Evolutionary conservation across 1,140 invertebrate genomes (phyloP), one percentile per base, ranked within the genome.

Genomic region (Propsilocerus akamusi): DNA sequence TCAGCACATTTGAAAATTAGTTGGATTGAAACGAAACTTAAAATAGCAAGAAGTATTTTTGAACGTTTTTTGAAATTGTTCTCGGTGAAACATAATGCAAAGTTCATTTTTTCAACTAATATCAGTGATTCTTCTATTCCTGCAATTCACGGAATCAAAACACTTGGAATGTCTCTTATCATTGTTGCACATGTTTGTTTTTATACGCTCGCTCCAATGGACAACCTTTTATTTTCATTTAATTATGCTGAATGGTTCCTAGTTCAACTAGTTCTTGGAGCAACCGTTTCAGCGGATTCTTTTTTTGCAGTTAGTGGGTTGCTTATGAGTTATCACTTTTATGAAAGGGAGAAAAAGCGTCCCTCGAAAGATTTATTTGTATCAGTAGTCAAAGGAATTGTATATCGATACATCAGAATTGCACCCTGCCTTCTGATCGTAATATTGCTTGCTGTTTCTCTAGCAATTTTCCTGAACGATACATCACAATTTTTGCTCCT

Each of bases 261-360:
- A 0, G 34, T 57, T 1, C 69, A 72, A 57, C 50, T 67, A 7
- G 25, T 71, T n/a, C 61, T 54, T 49, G 72, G 71, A 51, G 62
- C 65, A 0, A 62, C 61, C 0, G 53, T 68, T 3, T 65, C 66
- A 0, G 71, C 72, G 3, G 72, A 72, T 48, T 72, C 69, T 0
- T 73, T 60, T 55, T 67, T 72, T 50, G 69, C 71, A 51, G 46
- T 62, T 24, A 61, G 70, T 54, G 72, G 71, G 6, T 68, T 72
- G 52, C 55, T 73, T 0, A 17, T 72, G 10, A 47, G 61, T 5
- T 68, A 67, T 48, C 48, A 65, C n/a, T 72, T 64, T 56, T 60
- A 64, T 22, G 67, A 64, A 49, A 46, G 24, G 49, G 55, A 49
- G 51, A 56, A 49, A 28, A 59, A 50, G 46, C 53, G 55, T 24